phyloP scores from a whole-genome alignment of 2,797 vertebrate species.

The Syngnathus acus region DNA sequence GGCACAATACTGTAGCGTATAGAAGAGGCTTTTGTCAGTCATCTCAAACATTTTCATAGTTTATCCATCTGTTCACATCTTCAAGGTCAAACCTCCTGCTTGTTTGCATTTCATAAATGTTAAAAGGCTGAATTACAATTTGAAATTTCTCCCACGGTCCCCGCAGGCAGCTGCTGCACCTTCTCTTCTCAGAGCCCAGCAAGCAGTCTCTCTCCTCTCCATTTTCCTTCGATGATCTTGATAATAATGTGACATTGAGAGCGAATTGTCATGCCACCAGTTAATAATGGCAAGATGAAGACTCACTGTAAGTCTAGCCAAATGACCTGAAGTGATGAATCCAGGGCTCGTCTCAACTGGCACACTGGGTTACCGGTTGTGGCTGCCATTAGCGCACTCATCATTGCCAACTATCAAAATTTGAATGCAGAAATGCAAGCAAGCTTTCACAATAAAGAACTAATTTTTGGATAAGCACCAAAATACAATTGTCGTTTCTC shows the following conservation, averaged over 20 bases:
- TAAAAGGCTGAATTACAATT: slow-evolving; percentile 51
- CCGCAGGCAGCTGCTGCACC: slow-evolving; percentile 12
- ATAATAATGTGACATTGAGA: background rate
- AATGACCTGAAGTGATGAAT: background rate
- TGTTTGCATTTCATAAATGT: slow-evolving; percentile 50
- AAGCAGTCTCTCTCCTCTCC: background rate
- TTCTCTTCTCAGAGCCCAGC: background rate
- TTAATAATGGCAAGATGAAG: background rate
- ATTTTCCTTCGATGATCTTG: background rate
- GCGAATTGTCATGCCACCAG: background rate
- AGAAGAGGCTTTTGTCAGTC: slow-evolving; percentile 12
- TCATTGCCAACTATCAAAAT: background rate
- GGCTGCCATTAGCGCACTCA: background rate
- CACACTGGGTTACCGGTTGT: background rate
- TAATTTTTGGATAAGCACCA: no score
- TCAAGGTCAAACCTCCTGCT: slow-evolving; percentile 20
- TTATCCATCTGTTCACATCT: slow-evolving; percentile 39
- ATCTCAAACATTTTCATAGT: slow-evolving; percentile 26
- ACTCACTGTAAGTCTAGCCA: background rate
- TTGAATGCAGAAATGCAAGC: no score
- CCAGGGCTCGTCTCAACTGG: background rate
- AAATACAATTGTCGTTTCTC: no score
- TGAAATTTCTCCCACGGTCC: slow-evolving; percentile 28
- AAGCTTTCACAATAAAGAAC: no score
- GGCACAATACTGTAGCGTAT: slow-evolving; percentile 5